Percentiles rank a stretch among this genome's conserved stretches.
These are phyloP conservation scores for Goniozus legneri DNA, from an alignment of 1,140 invertebrate species.

Conservation along the genomic window DNA sequence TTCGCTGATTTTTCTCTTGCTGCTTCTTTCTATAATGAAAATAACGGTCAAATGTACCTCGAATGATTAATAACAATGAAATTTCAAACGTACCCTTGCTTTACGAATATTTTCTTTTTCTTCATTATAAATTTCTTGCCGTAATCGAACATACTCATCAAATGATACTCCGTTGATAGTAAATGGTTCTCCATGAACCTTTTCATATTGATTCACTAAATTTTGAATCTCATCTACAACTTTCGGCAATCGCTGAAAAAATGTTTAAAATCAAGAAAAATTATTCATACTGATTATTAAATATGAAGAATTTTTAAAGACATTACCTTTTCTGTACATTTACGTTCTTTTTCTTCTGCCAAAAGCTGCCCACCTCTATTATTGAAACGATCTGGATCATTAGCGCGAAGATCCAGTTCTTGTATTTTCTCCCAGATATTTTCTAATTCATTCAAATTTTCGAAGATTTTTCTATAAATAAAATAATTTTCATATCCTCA, in stretches of 20 bases:
- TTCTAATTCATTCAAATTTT: not conserved
- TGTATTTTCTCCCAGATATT: not conserved
- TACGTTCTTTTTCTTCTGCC: not conserved
- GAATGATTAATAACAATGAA: not conserved
- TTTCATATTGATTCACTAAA: not conserved
- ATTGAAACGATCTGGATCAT: not conserved
- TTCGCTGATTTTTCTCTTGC: not conserved
- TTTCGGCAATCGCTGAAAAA: not conserved
- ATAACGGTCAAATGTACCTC: not conserved
- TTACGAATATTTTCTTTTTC: not conserved
- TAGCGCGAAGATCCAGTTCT: not conserved
- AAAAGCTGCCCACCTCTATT: not conserved
- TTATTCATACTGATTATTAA: not conserved
- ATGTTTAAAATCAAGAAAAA: not conserved
- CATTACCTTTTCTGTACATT: not conserved
- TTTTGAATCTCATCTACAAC: not conserved
- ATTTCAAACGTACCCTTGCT: not conserved
- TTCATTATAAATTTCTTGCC: not conserved
- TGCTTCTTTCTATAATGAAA: not conserved
- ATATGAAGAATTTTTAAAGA: not conserved
- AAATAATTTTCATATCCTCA: constrained; percentile 19
- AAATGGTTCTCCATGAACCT: not conserved
- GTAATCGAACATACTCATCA: not conserved
- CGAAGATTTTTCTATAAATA: constrained; percentile 28
- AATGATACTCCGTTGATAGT: not conserved